Evolutionary conservation across 2,888 invertebrate genomes (phyloP).

Genomic region (Ceriagrion tenellum): DNA sequence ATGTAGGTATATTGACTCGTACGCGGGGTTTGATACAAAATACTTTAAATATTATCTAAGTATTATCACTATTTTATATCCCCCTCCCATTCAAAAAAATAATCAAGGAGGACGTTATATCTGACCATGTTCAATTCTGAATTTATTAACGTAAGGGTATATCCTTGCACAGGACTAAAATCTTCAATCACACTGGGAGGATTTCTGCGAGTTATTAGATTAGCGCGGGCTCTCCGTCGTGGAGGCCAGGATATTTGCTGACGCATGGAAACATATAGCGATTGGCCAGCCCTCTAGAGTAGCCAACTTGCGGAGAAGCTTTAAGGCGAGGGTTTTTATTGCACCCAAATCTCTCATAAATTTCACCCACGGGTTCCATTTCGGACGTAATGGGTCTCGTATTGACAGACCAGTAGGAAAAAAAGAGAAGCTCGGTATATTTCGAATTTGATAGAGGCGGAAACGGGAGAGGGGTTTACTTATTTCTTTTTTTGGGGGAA

Average conservation of each 20-base stretch:
- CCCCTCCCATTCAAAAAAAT: no score
- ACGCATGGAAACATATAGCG: background rate
- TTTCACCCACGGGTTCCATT: conserved; percentile 4
- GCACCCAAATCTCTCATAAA: conserved; percentile 19
- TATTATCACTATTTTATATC: no score
- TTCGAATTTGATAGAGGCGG: conserved; percentile 19
- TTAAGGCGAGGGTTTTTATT: conserved; percentile 1
- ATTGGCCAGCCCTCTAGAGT: background rate
- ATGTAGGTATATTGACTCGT: no score
- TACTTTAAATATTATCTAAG: no score
- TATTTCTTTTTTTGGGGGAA: no score
- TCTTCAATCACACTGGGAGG: no score
- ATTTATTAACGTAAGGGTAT: background rate
- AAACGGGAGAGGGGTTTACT: background rate
- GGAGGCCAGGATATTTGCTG: background rate
- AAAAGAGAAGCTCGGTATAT: background rate
- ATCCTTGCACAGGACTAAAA: background rate
- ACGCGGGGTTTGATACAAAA: no score
- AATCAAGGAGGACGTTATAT: no score
- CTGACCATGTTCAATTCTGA: no score
- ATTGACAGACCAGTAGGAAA: conserved; percentile 17
- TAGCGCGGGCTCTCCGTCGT: background rate
- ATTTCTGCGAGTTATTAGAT: background rate
- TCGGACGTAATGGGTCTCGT: conserved; percentile 19
- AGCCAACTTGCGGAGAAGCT: background rate